phyloP scores from a whole-genome alignment of 2,797 vertebrate genomes.

The Malurus splendens region DNA sequence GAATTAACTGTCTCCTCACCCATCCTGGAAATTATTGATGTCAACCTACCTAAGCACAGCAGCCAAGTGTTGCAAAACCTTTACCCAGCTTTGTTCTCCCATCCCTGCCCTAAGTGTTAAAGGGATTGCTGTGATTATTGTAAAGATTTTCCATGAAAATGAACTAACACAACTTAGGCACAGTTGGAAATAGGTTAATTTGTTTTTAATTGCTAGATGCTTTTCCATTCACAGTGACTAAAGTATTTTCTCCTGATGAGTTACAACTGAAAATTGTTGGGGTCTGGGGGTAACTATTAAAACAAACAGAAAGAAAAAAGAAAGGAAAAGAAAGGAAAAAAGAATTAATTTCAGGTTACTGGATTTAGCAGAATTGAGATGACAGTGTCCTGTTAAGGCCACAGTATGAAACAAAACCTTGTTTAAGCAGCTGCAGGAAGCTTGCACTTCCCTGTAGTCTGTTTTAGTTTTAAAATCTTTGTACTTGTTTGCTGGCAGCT shows the following conservation, averaged over 20 bases:
- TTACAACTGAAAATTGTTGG: constrained; percentile 12
- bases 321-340: background rate
- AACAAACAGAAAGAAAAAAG: background rate
- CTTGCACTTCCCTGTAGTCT: background rate
- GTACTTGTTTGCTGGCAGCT: background rate
- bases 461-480: constrained; percentile 5
- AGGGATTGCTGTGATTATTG: background rate
- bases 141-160: constrained; percentile 22
- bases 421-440: constrained; percentile 5
- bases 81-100: background rate
- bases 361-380: background rate
- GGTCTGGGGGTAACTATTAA: background rate
- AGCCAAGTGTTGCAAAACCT: background rate
- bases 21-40: background rate
- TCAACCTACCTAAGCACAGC: background rate
- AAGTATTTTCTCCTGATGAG: constrained; percentile 8
- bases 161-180: background rate
- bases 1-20: background rate
- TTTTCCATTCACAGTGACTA: constrained; percentile 28
- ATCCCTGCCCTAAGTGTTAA: background rate
- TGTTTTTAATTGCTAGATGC: constrained; percentile 28
- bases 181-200: constrained; percentile 38
- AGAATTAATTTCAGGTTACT: background rate
- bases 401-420: background rate
- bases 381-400: background rate